A percentile compares a stretch with the other conserved stretches of the same genome.
Evolutionary conservation across 2,113 vertebrate genomes (phyloP).

Genomic region (Nyctibius bracteatus): DNA sequence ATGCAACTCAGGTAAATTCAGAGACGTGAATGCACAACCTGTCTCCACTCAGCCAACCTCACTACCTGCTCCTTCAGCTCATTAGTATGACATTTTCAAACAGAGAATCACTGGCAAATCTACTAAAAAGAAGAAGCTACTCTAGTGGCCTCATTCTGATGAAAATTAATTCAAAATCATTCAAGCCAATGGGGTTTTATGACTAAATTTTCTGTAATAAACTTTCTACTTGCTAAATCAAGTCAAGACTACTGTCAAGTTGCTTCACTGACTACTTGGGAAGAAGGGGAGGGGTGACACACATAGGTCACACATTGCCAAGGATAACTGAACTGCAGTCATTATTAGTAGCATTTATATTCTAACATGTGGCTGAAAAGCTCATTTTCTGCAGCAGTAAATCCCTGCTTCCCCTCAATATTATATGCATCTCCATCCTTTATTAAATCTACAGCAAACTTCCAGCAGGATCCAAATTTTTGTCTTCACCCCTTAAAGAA

Average conservation of each 20-base stretch:
- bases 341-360: background rate
- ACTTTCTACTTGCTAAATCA: background rate
- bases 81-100: background rate
- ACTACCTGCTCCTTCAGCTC: background rate
- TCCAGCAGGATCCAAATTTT: background rate
- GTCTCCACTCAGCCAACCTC: background rate
- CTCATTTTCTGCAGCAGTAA: background rate
- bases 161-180: background rate
- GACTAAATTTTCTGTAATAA: background rate
- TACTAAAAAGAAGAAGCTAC: background rate
- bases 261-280: background rate
- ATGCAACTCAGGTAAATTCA: background rate
- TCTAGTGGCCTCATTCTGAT: background rate
- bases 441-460: background rate
- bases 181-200: background rate
- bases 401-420: background rate
- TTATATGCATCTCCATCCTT: background rate
- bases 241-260: background rate
- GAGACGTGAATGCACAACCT: background rate
- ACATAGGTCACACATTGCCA: background rate
- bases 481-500: background rate
- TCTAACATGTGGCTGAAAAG: background rate
- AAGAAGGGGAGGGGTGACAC: background rate
- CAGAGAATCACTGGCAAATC: background rate
- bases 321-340: background rate